These are phyloP conservation scores for Neodiprion lecontei DNA, from an alignment of 1,140 invertebrate genomes.

Conservation along the genomic window DNA sequence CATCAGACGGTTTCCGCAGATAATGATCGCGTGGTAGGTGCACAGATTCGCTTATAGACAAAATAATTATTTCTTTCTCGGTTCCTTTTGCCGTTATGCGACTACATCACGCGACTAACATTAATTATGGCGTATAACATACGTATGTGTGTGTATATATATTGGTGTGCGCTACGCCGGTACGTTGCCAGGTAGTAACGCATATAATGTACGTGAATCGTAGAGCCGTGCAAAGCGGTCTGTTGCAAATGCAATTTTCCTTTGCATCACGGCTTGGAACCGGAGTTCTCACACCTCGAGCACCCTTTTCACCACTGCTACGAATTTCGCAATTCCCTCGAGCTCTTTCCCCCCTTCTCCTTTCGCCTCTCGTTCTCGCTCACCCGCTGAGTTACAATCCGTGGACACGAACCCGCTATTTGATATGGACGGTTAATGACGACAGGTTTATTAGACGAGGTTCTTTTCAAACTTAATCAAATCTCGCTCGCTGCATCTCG, in stretches of 20 bases:
- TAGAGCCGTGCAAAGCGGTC: not conserved
- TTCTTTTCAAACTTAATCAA: too few species aligned
- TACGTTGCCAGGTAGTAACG: too few species aligned
- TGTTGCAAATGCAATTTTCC: not conserved
- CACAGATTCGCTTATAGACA: too few species aligned
- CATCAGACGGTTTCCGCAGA: too few species aligned
- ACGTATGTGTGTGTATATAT: not conserved
- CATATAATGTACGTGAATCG: too few species aligned
- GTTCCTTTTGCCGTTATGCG: too few species aligned
- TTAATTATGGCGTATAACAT: not conserved
- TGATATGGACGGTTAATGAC: not conserved
- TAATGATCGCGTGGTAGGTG: too few species aligned
- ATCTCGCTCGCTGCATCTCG: too few species aligned
- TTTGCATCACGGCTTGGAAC: not conserved
- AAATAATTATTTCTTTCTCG: too few species aligned
- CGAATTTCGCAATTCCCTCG: not conserved
- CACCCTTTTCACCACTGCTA: not conserved
- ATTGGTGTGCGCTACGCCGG: too few species aligned
- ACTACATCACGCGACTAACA: not conserved
- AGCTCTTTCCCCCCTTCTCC: too few species aligned
- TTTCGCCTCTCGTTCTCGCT: too few species aligned
- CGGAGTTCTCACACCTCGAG: not conserved
- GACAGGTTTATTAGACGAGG: not conserved
- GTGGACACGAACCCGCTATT: not conserved
- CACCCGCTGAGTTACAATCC: not conserved